phyloP scores from a whole-genome alignment of 2,797 vertebrate genomes.

The Pangasius larnaudii region DNA sequence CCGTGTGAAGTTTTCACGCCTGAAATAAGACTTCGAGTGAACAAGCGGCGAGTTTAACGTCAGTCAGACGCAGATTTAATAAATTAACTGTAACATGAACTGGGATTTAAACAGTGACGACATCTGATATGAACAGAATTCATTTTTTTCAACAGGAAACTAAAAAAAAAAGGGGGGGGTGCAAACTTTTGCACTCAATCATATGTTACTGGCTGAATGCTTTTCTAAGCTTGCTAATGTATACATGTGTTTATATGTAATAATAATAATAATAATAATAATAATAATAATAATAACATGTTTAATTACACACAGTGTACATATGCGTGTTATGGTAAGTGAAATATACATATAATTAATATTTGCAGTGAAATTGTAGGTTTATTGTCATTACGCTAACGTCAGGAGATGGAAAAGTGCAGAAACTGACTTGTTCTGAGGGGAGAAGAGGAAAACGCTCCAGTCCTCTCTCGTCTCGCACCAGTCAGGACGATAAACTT shows the following conservation, averaged over 20 bases:
- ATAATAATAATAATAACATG: background rate
- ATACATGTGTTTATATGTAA: background rate
- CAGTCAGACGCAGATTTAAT: background rate
- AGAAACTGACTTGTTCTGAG: constrained; percentile 88
- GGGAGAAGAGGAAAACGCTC: constrained; percentile 97
- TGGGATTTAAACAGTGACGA: background rate
- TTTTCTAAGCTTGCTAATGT: background rate
- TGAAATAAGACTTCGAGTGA: background rate
- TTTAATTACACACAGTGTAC: background rate
- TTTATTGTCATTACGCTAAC: background rate
- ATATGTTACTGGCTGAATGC: background rate
- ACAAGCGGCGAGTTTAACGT: background rate
- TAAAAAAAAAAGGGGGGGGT: background rate
- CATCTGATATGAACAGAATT: background rate
- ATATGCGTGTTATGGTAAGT: background rate
- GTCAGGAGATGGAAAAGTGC: background rate
- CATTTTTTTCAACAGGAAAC: background rate
- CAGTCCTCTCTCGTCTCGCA: constrained; percentile 92
- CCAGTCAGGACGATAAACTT: constrained; percentile 94
- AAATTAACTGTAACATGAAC: background rate
- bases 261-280: background rate
- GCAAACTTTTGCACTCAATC: background rate
- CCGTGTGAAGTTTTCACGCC: background rate
- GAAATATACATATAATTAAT: background rate
- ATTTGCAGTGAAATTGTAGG: background rate